Evolutionary conservation across 2,888 invertebrate species (phyloP).

Genomic region (Amiota minor): DNA sequence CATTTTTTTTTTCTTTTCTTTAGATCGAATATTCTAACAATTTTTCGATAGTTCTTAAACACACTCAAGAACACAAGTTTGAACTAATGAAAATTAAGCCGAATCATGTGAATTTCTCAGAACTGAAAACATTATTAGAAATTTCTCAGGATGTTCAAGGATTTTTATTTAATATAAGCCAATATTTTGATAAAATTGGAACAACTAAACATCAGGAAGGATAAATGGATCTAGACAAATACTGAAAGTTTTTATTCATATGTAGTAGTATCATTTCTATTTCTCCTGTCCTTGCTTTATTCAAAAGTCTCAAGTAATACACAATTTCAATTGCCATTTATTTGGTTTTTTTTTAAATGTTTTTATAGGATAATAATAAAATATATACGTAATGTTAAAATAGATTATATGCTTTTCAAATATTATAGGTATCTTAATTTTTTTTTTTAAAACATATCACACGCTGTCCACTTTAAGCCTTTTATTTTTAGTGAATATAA

Average conservation of each 20-base stretch:
- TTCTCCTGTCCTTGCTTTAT: not conserved
- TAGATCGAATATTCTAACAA: constrained; percentile 24
- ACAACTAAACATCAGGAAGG: no score
- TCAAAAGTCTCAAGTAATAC: not conserved
- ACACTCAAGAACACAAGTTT: not conserved
- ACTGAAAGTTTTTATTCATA: not conserved
- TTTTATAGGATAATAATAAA: not conserved
- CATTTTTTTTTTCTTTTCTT: not conserved
- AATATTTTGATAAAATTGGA: constrained; percentile 9
- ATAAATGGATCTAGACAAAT: not conserved
- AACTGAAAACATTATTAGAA: constrained; percentile 34
- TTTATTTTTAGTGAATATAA: not conserved
- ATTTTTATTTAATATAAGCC: constrained; percentile 34
- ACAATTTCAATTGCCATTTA: not conserved
- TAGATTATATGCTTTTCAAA: not conserved
- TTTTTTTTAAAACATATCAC: constrained; percentile 12
- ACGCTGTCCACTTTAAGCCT: constrained; percentile 5
- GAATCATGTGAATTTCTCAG: constrained; percentile 22
- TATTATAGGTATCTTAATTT: not conserved
- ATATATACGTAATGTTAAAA: constrained; percentile 7
- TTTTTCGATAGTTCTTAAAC: constrained; percentile 9
- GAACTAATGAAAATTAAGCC: constrained; percentile 42
- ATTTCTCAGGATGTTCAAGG: constrained; percentile 46
- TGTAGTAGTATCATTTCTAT: not conserved
- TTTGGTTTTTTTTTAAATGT: not conserved